phyloP scores from a whole-genome alignment of 2,113 vertebrate genomes.

The Pyrgilauda ruficollis region DNA sequence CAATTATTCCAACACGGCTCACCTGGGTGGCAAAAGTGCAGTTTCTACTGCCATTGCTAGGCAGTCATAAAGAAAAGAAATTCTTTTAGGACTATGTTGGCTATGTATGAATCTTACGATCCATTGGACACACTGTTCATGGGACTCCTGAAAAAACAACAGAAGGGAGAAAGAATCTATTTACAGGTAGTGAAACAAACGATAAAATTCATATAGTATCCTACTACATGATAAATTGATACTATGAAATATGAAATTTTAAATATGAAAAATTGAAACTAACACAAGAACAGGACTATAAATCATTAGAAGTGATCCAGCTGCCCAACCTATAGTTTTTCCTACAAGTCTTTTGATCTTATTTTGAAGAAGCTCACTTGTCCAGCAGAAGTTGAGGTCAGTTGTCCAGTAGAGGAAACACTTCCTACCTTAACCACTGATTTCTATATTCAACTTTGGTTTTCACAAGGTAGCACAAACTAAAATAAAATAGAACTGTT shows the following conservation, averaged over 20 bases:
- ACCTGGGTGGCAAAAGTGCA: conserved; percentile 91
- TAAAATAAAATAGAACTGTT: background rate
- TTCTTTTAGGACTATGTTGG: conserved; percentile 96
- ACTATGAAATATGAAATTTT: too few species aligned
- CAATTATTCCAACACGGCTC: background rate
- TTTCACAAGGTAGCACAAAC: background rate
- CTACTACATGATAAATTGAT: too few species aligned
- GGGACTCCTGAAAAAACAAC: conserved; percentile 84
- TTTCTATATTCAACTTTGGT: background rate
- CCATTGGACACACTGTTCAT: conserved; percentile 97
- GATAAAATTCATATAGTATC: background rate
- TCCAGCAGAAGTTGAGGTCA: background rate
- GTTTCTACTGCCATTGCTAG: conserved; percentile 96
- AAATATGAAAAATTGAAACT: background rate
- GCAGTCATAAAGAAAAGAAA: conserved; percentile 97
- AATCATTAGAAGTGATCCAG: background rate
- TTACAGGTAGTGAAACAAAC: background rate
- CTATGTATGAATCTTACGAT: conserved; percentile 94
- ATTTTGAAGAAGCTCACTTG: background rate
- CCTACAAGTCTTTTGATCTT: background rate
- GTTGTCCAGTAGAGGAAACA: background rate
- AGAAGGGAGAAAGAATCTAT: background rate
- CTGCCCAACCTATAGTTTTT: background rate
- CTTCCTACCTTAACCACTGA: background rate
- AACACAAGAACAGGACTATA: background rate